A percentile compares a stretch with the other conserved stretches of the same genome.
phyloP scores from a whole-genome alignment of 2,797 vertebrate genomes.

The Morus bassanus region DNA sequence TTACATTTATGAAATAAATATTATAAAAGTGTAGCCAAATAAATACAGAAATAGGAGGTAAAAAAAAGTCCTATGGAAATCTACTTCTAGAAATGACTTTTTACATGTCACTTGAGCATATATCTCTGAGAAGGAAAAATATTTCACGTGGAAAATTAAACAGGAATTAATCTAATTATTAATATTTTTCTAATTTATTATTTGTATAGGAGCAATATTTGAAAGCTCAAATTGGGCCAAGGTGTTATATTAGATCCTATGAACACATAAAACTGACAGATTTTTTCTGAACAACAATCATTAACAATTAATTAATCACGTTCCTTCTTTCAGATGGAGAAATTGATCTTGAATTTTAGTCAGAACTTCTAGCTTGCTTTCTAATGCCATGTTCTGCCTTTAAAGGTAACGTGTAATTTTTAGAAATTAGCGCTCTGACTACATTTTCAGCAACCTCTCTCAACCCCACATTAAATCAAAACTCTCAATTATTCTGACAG shows the following conservation, averaged over 20 bases:
- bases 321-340: not conserved
- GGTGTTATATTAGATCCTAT: not conserved
- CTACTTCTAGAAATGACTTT: not conserved
- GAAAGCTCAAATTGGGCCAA: not conserved
- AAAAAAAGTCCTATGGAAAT: not conserved
- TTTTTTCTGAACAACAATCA: not conserved
- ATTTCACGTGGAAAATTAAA: not conserved
- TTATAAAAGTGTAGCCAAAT: conserved; percentile 16
- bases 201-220: not conserved
- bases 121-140: not conserved
- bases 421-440: not conserved
- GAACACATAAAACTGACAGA: rapidly evolving
- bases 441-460: not conserved
- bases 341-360: not conserved
- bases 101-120: not conserved
- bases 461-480: not conserved
- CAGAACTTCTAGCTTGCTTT: not conserved
- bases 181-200: not conserved
- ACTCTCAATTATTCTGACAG: not conserved
- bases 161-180: not conserved
- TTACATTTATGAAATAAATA: not conserved
- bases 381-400: not conserved
- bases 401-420: not conserved
- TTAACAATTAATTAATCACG: not conserved
- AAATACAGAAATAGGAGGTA: not conserved